phyloP scores from a whole-genome alignment of 2,797 vertebrate species.

The Gymnocypris eckloni region DNA sequence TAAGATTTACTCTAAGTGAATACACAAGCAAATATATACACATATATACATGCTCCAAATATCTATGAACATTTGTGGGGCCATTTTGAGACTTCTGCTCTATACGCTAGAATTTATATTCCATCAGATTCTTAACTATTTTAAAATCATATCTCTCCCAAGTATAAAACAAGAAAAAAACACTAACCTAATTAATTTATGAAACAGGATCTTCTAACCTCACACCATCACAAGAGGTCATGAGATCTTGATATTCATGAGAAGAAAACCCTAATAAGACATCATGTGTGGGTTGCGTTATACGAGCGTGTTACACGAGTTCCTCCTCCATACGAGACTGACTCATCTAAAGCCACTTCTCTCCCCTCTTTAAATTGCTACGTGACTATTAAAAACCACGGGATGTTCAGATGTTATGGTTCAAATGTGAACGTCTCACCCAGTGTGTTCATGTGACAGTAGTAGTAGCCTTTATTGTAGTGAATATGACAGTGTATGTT shows the following conservation, averaged over 20 bases:
- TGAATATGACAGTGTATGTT: slow-evolving; percentile 8
- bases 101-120: not conserved
- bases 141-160: not conserved
- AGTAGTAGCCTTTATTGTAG: no score
- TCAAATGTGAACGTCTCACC: slow-evolving; percentile 10
- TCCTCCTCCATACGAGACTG: slow-evolving; percentile 45
- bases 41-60: no score
- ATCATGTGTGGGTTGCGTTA: slow-evolving; percentile 43
- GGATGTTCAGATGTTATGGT: not conserved
- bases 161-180: not conserved
- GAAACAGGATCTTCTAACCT: slow-evolving; percentile 10
- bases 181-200: not conserved
- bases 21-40: not conserved
- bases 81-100: no score
- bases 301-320: slow-evolving; percentile 39
- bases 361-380: slow-evolving; percentile 42
- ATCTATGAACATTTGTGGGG: no score
- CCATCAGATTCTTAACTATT: not conserved
- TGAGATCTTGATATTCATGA: slow-evolving; percentile 18
- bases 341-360: slow-evolving; percentile 50
- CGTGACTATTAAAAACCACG: slow-evolving; percentile 40
- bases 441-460: slow-evolving; percentile 14
- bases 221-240: not conserved
- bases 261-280: slow-evolving; percentile 31
- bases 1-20: no score